These are phyloP conservation scores for Neodontobutis hainanensis DNA, from an alignment of 2,113 vertebrate genomes.

Conservation along the genomic window DNA sequence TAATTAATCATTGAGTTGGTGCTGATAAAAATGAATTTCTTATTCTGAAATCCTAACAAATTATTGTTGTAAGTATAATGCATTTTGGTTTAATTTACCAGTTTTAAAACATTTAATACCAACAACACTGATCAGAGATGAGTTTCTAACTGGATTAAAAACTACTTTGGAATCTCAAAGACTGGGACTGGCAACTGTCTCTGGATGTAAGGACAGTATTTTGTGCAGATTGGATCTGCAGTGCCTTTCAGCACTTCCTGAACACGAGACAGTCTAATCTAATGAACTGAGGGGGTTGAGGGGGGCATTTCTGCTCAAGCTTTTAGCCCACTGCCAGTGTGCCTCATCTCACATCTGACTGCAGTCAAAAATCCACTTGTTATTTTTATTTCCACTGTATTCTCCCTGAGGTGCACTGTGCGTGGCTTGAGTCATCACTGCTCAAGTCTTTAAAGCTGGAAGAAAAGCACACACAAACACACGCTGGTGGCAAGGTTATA, in stretches of 20 bases:
- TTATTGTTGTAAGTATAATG: too few relatives aligned
- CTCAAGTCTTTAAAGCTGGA: slow-evolving; percentile 75
- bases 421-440: slow-evolving; percentile 79
- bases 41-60: too few relatives aligned
- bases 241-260: slow-evolving; percentile 84
- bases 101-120: slow-evolving; percentile 3
- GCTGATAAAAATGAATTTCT: too few relatives aligned
- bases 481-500: slow-evolving; percentile 84
- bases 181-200: slow-evolving; percentile 77
- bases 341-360: slow-evolving; percentile 59
- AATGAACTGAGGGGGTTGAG: slow-evolving; percentile 64
- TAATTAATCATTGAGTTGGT: too few relatives aligned
- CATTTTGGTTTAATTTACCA: not conserved
- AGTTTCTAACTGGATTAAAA: slow-evolving; percentile 73
- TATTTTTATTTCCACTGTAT: slow-evolving; percentile 74
- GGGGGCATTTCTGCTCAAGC: slow-evolving; percentile 64
- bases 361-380: slow-evolving; percentile 76
- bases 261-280: slow-evolving; percentile 79
- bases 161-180: slow-evolving; percentile 78
- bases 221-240: slow-evolving; percentile 77
- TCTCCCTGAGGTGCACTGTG: slow-evolving; percentile 76
- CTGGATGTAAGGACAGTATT: slow-evolving; percentile 65
- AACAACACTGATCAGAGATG: not conserved
- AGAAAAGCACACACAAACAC: slow-evolving; percentile 46
- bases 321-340: slow-evolving; percentile 72